Evolutionary conservation across 2,888 invertebrate genomes (phyloP), one percentile per base, ranked within the genome.

Genomic region (Ormyrus rosae): DNA sequence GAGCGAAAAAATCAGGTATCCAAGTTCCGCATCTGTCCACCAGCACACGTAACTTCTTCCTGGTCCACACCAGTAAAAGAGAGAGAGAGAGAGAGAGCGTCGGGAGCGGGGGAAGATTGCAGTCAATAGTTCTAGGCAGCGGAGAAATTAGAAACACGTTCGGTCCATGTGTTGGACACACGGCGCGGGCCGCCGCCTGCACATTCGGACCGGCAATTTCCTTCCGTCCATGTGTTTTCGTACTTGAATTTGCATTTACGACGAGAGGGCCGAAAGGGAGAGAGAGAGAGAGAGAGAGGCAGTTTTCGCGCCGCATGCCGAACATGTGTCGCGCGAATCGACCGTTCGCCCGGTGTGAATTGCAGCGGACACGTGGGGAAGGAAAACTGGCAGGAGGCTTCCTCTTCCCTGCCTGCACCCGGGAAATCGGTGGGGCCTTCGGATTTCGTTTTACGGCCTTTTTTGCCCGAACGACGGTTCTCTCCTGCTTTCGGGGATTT

Each of bases 111-210:
- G 34, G 45, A 56, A 10, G 46, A 68, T 68, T 68, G 45, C 46
- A 83, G 72, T 6, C 61, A 51, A 65, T 64, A 50, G 65, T 78
- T 65, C 34, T 19, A 34, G n/a, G 51, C 55, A 71, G 68, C 63
- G 73, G 73, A 73, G 51, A 73, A 68, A 78, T 73, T 73, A 34
- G 73, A 73, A 55, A 45, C 78, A 78, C 60, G 75, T 80, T 79
- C 53, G 58, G n/a, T 34, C 76, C 86, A 87, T 83, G 81, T 88
- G 87, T 85, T 85, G 83, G 84, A 86, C 88, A 88, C 85, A 87
- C 87, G 88, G 86, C 84, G 81, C 80, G 60, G 61, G 69, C 55
- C 55, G 70, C 10, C 53, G 46, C 68, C 45, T 19, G 7, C 34
- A 53, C 55, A 55, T 19, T 58, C 70, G 70, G 11, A 50, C 71